Conservation (phyloP, 1,140 invertebrate species). For the Tribolium madens region DNA sequence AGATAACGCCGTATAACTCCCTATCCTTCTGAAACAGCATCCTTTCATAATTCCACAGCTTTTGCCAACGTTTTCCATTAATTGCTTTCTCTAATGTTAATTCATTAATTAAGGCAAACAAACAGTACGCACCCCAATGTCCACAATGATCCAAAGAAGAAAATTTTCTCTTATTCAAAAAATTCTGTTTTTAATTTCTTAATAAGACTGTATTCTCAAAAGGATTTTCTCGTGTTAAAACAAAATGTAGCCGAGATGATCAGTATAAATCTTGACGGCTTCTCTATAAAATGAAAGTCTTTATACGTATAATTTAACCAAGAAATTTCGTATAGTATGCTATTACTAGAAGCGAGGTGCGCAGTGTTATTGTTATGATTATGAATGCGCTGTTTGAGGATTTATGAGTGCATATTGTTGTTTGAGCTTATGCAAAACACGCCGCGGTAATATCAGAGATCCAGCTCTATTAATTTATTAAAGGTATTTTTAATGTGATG, state of each 20-base stretch:
- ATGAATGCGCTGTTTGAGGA: slow-evolving; percentile 10
- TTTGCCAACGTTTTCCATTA: slow-evolving; percentile 4
- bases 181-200: too few species aligned
- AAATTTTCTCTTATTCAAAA: too few species aligned
- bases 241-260: background rate
- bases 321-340: background rate
- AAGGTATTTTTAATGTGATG: background rate
- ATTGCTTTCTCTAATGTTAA: slow-evolving; percentile 28
- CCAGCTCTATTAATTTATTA: slow-evolving; percentile 12
- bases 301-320: background rate
- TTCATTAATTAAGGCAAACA: slow-evolving; percentile 17
- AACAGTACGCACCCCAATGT: background rate
- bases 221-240: background rate
- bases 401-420: slow-evolving; percentile 5
- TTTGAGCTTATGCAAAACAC: background rate
- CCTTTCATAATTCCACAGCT: slow-evolving; percentile 30
- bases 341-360: background rate
- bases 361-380: slow-evolving; percentile 16
- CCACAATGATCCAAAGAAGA: too few species aligned
- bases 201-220: too few species aligned
- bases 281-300: background rate
- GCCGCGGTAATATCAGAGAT: background rate
- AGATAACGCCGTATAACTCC: slow-evolving; percentile 31
- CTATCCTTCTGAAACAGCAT: slow-evolving; percentile 6
- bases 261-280: background rate